These are phyloP conservation scores for Oreochromis spilurus DNA, from an alignment of 2,113 vertebrate genomes.

Conservation along the genomic window DNA sequence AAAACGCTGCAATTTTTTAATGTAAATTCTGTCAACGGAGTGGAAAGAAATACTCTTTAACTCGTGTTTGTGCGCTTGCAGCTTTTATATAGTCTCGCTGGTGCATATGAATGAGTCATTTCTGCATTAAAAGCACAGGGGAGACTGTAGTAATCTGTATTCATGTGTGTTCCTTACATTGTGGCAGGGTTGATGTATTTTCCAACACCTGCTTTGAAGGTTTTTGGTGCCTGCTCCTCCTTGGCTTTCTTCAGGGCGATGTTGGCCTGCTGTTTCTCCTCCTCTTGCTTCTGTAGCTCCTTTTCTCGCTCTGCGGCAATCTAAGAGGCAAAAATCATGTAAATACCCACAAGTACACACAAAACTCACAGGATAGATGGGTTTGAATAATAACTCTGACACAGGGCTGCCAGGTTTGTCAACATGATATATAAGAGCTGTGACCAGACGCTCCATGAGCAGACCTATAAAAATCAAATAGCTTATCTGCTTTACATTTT, in stretches of 20 bases:
- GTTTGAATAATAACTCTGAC: neutral
- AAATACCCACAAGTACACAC: neutral
- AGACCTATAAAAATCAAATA: neutral
- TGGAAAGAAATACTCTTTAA: neutral
- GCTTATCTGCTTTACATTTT: neutral
- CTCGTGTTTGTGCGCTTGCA: neutral
- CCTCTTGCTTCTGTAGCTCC: constrained; percentile 72
- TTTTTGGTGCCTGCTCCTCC: constrained; percentile 75
- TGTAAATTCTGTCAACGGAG: neutral
- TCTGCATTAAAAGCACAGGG: neutral
- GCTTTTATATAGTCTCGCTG: neutral
- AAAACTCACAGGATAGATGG: neutral
- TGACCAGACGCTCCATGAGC: rapidly evolving
- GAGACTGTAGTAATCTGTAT: neutral
- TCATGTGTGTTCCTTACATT: constrained; percentile 71
- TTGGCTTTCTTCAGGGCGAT: constrained; percentile 64
- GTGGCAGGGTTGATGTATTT: constrained; percentile 90
- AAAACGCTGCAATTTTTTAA: neutral
- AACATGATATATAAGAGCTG: neutral
- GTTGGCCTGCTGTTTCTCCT: constrained; percentile 69
- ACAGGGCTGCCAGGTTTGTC: neutral
- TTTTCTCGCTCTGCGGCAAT: constrained; percentile 86
- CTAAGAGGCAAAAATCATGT: constrained; percentile 55
- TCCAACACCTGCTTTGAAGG: constrained; percentile 86
- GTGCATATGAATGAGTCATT: neutral